Percentiles rank a stretch among this genome's conserved stretches.
These are phyloP conservation scores for Morpho achilles DNA, from an alignment of 2,888 invertebrate species.

Conservation along the genomic window DNA sequence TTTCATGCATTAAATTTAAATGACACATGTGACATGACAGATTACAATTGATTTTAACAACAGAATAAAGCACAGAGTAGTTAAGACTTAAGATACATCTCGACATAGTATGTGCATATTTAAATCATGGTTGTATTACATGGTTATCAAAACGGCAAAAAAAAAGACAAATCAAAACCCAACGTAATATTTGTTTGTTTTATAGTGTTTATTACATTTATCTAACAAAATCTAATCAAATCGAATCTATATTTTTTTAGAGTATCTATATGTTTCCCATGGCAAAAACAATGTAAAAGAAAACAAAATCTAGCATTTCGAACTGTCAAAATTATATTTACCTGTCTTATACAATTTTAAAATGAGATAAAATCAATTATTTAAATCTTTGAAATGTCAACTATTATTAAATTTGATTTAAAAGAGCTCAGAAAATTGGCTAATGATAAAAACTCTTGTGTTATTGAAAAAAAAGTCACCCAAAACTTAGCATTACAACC, in stretches of 20 bases:
- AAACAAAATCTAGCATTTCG: conserved; percentile 3
- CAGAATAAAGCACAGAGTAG: too few species aligned
- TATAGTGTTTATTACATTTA: background rate
- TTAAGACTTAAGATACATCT: too few species aligned
- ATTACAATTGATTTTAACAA: too few species aligned
- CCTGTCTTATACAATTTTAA: background rate
- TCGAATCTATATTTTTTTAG: background rate
- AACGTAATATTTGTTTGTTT: background rate
- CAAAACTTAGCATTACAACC: conserved; percentile 82
- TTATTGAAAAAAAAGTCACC: conserved; percentile 73
- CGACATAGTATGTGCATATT: too few species aligned
- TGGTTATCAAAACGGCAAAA: too few species aligned
- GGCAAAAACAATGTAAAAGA: background rate
- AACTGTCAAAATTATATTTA: conserved; percentile 2
- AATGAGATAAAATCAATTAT: conserved; percentile 13
- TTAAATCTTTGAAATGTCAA: conserved; percentile 51
- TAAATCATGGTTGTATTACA: too few species aligned
- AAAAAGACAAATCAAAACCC: too few species aligned
- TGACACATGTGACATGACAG: too few species aligned
- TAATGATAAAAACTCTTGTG: conserved; percentile 78
- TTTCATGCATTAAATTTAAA: too few species aligned
- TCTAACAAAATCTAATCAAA: too few species aligned
- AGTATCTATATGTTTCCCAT: background rate
- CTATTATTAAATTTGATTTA: conserved; percentile 71
- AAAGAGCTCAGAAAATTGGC: conserved; percentile 76